Base-by-base conservation (phyloP, 2,888 invertebrate genomes). In the Hemistola chrysoprasaria region DNA sequence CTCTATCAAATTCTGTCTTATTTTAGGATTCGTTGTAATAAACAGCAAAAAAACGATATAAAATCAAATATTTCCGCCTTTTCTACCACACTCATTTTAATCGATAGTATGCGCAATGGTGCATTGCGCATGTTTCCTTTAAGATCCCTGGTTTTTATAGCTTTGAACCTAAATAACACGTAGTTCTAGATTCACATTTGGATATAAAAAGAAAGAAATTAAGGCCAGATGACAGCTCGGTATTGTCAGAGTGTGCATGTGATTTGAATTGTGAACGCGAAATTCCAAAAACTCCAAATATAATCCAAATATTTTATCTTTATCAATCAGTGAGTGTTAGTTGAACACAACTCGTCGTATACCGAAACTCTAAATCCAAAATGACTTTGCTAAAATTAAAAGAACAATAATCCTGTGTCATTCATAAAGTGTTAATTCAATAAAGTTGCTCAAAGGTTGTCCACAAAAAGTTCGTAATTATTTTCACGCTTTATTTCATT, bases 41-140 rank as follows among this genome's bases (percentile, higher is more conserved):
- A 43, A 31, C 3, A 31, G 22, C 31, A 28, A 37, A 42, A 44
- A 49, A 46, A 40, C 41, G 40, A 47, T 40, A 39, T 40, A 40
- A 51, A 68, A 62, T 56, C 42, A 64, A 65, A 71, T 66, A 71
- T 82, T 86, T 78, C 86, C 87, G 87, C 86, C 84, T 76, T 71
- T 71, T 56, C 66, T 57, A 64, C 62, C 69, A 62, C 75, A 77
- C 80, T 77, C 74, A 73, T 78, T 80, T 75, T 74, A 82, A 87
- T 87, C 86, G 81, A 87, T 87, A 86, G 72, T 62, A 53, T 88
- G 87, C 87, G 87, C 86, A 83, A 71, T 81, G 77, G 77, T 81
- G 69, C 76, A 86, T 62, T 75, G 85, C 87, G 87, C 87, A 88
- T 75, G 80, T 83, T 82, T 77, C 70, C 71, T 69, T 65, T 62